A percentile compares a stretch with the other conserved stretches of the same genome.
Conservation (phyloP, 2,113 vertebrate genomes). For the Megalops atlanticus region DNA sequence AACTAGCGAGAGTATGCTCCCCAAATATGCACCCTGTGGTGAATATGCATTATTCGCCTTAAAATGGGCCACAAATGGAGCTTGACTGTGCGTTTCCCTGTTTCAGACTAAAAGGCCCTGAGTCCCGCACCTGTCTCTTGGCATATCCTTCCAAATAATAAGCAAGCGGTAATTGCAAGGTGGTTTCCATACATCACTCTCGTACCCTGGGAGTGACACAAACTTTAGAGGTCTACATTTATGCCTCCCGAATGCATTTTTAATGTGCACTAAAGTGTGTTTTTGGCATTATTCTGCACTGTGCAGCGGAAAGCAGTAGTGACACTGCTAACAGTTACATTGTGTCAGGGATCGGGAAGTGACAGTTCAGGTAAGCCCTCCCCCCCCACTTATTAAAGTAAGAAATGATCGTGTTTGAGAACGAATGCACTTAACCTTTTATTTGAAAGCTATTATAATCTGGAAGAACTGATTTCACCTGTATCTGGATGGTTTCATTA, state of each 20-base stretch:
- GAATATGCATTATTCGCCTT: constrained; percentile 77
- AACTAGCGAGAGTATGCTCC: constrained; percentile 22
- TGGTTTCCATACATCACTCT: constrained; percentile 69
- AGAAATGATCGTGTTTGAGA: constrained; percentile 52
- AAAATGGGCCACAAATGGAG: constrained; percentile 65
- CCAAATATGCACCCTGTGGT: constrained; percentile 70
- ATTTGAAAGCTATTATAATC: too few relatives aligned
- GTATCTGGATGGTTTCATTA: constrained; percentile 30
- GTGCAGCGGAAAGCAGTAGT: constrained; percentile 50
- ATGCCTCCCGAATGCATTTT: constrained; percentile 68
- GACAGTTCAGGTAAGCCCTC: constrained; percentile 58
- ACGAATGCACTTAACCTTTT: constrained; percentile 51
- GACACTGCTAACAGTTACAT: constrained; percentile 66
- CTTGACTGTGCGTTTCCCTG: constrained; percentile 57
- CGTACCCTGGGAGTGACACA: constrained; percentile 73
- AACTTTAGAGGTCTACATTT: constrained; percentile 70
- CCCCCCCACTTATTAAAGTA: constrained; percentile 51
- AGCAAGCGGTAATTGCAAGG: constrained; percentile 71
- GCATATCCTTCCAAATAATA: constrained; percentile 72
- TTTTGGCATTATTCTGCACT: constrained; percentile 60
- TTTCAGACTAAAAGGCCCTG: constrained; percentile 61
- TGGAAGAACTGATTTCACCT: constrained; percentile 51
- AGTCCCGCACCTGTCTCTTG: constrained; percentile 74
- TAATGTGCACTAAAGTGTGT: constrained; percentile 69
- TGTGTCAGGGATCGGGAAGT: constrained; percentile 58